These are phyloP conservation scores for Phymanthus crucifer DNA, from an alignment of 92 coral and sea anemone genomes.

Conservation along the genomic window DNA sequence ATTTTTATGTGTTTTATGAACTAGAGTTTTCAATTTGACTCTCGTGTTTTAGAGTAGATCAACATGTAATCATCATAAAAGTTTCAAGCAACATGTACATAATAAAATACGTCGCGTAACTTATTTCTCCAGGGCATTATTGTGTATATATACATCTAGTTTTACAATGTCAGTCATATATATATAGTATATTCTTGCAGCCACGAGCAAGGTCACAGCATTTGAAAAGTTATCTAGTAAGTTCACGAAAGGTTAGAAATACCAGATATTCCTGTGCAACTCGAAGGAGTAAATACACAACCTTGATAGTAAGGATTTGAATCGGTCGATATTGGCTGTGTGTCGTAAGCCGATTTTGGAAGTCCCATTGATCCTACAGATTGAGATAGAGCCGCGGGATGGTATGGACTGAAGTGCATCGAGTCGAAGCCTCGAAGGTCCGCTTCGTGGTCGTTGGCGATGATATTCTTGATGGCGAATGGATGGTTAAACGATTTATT, in stretches of 20 bases:
- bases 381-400: constrained; percentile 75
- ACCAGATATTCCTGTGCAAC: constrained; percentile 83
- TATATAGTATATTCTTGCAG: constrained; percentile 24
- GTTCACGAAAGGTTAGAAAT: constrained; percentile 84
- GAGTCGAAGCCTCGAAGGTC: constrained; percentile 98
- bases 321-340: constrained; percentile 73
- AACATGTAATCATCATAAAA: constrained; percentile 35
- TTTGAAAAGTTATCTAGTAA: constrained; percentile 41
- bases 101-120: constrained; percentile 21
- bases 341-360: constrained; percentile 80
- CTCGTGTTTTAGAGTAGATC: constrained; percentile 18
- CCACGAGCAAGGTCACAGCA: constrained; percentile 27
- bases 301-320: constrained; percentile 89
- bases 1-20: constrained; percentile 15
- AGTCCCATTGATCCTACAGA: constrained; percentile 92
- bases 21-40: constrained; percentile 24
- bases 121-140: constrained; percentile 21
- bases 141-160: constrained; percentile 22
- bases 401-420: constrained; percentile 99
- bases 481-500: constrained; percentile 97
- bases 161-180: background rate
- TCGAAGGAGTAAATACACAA: constrained; percentile 86
- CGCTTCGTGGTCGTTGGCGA: constrained; percentile 97
- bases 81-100: constrained; percentile 41
- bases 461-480: constrained; percentile 99